Base-by-base conservation (phyloP, 2,888 invertebrate species). In the Philaethria dido region DNA sequence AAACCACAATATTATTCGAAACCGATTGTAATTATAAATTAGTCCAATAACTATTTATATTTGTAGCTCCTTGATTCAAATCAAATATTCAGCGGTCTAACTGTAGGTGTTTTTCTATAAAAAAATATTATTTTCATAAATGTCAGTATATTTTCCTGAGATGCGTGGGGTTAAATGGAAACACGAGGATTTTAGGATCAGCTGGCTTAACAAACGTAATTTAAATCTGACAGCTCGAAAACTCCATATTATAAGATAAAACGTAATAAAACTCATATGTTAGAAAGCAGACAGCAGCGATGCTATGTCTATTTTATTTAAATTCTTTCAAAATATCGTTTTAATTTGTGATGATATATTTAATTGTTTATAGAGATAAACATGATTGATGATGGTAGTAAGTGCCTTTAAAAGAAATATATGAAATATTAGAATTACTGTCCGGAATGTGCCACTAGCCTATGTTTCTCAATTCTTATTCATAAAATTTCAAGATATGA, bases 131-230 rank as follows among this genome's bases (percentile, higher is more conserved):
- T 54, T 59, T 52, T 48, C 25, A 45, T 39, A 67, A 57, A 63
- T 54, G 18, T 20, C 20, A 57, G 50, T 22, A 54, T 22, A 47
- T 59, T 60, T 68, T 68, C 52, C 52, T 45, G 16, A 64, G 33
- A 25, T 18, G 33, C 45, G 52, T 54, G 33, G 45, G 20, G 45
- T 55, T 44, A 64, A 55, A 64, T 22, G 55, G 20, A 55, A 64
- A 64, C 55, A 64, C 18, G 39, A 14, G 48, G 47, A 64, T 64
- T 64, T 57, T 13, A 55, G 57, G 64, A 64, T 64, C 64, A 64
- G 45, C 57, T 25, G 64, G 57, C 48, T 64, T 59, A 64, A 57
- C 57, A 57, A 64, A 64, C 57, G 39, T 48, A 64, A 64, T 59
- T 64, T 64, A 64, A 64, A 64, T 59, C 57, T 47, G 48, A 39